phyloP scores from a whole-genome alignment of 2,113 vertebrate genomes.

The Burhinus bistriatus region DNA sequence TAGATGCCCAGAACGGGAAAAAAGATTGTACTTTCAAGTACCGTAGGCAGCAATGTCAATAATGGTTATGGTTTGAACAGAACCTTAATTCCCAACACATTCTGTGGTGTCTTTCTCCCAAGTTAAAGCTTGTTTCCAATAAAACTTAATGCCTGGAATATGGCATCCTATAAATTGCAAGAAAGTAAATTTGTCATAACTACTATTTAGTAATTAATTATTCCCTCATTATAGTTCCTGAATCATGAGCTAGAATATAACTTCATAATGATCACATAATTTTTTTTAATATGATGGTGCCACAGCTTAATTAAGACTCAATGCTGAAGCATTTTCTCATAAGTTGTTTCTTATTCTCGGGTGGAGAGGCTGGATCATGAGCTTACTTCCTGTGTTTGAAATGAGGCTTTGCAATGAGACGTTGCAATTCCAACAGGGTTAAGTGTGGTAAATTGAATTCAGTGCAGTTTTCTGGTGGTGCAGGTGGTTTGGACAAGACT shows the following conservation, averaged over 20 bases:
- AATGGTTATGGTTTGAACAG: not conserved
- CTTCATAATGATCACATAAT: not conserved
- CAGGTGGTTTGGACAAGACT: not conserved
- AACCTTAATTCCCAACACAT: not conserved
- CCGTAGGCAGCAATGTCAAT: not conserved
- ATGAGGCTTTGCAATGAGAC: not conserved
- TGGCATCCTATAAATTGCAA: not conserved
- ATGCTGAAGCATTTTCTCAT: not conserved
- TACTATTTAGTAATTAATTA: constrained; percentile 30
- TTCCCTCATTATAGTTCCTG: not conserved
- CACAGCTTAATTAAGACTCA: not conserved
- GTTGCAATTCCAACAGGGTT: not conserved
- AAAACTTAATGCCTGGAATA: not conserved
- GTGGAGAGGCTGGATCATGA: not conserved
- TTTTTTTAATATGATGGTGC: not conserved
- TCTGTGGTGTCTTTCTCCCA: not conserved
- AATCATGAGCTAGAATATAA: not conserved
- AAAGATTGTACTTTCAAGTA: not conserved
- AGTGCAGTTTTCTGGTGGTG: not conserved
- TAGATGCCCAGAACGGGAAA: not conserved
- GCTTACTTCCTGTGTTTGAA: not conserved
- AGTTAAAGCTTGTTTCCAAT: not conserved
- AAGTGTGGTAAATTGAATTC: not conserved
- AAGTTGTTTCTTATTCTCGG: not conserved
- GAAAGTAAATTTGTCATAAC: not conserved